Evolutionary conservation across 1,140 invertebrate species (phyloP), one percentile per base, ranked within the genome.

Genomic region (Stratiolaelaps scimitus): DNA sequence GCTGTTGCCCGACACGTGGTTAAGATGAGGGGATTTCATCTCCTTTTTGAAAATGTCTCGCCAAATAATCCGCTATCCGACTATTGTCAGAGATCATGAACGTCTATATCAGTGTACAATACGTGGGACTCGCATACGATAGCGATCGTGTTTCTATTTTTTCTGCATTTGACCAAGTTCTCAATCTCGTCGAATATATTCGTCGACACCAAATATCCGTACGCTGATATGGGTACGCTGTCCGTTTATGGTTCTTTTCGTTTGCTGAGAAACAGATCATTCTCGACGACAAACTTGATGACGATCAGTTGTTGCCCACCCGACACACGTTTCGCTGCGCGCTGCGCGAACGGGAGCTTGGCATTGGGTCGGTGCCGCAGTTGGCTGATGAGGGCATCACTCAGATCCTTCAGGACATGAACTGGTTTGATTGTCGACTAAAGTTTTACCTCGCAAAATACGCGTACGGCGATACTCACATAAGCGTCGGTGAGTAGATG

Each of bases 391-490:
- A 60, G 10, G 53, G 53, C 10, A 60, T 60, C 4, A 60, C 53
- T 5, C 53, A 60, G 23, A 60, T 60, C 10, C 23, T 60, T 26
- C 53, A 60, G 34, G 53, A 60, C 23, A 60, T 60, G 53, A 60
- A 60, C 34, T 60, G 53, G 53, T 60, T 60, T 26, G 53, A 60
- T 23, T 20, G 15, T 17, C 53, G 53, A 34, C 15, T 60, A 15
- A 60, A 60, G 53, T 60, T 29, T 26, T 60, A 60, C 53, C 53
- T 60, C 23, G 53, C 53, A 15, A 60, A 60, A 26, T 60, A 60
- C 34, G 53, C 53, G 1, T 60, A 60, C 53, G 53, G 53, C 15
- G 53, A 60, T 26, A 60, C 53, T 60, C 53, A 60, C 10, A 60
- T 60, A 26, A 60, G 53, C 53, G 53, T 60, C 23, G 53, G 53